Conservation (phyloP, 2,113 vertebrate species). For the Lates calcarifer region DNA sequence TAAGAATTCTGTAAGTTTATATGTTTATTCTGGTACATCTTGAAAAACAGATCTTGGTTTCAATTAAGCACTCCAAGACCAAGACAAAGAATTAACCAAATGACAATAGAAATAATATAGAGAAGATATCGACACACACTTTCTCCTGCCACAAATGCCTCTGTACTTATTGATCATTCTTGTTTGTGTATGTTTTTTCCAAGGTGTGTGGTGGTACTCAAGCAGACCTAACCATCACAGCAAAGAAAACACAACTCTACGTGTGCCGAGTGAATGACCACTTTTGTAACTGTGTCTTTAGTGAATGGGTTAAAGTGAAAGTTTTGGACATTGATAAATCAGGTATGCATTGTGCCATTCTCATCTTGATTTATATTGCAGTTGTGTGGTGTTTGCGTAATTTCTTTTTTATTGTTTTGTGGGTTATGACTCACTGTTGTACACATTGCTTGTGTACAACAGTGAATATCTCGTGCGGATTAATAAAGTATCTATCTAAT, state of each 20-base stretch:
- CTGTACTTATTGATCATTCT: not conserved
- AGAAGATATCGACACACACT: not conserved
- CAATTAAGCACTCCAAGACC: not conserved
- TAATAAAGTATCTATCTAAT: too few relatives aligned
- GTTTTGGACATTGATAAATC: slow-evolving; percentile 78
- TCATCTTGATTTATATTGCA: not conserved
- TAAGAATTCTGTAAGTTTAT: too few relatives aligned
- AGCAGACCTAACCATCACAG: slow-evolving; percentile 81
- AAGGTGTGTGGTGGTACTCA: slow-evolving; percentile 83
- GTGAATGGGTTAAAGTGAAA: slow-evolving; percentile 89
- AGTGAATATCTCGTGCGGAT: too few relatives aligned
- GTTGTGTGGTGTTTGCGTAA: not conserved
- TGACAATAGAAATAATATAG: not conserved
- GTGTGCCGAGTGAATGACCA: slow-evolving; percentile 87
- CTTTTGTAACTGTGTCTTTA: slow-evolving; percentile 80
- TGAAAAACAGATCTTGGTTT: not conserved
- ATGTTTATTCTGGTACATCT: not conserved
- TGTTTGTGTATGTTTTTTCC: not conserved
- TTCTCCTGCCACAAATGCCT: not conserved
- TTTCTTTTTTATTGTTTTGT: not conserved
- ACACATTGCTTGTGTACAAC: not conserved
- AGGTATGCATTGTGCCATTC: slow-evolving; percentile 62
- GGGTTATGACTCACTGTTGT: not conserved
- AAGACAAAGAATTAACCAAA: not conserved
- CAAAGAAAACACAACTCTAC: slow-evolving; percentile 81